Base-by-base conservation (phyloP, 2,888 invertebrate species). In the Pammene aurita region DNA sequence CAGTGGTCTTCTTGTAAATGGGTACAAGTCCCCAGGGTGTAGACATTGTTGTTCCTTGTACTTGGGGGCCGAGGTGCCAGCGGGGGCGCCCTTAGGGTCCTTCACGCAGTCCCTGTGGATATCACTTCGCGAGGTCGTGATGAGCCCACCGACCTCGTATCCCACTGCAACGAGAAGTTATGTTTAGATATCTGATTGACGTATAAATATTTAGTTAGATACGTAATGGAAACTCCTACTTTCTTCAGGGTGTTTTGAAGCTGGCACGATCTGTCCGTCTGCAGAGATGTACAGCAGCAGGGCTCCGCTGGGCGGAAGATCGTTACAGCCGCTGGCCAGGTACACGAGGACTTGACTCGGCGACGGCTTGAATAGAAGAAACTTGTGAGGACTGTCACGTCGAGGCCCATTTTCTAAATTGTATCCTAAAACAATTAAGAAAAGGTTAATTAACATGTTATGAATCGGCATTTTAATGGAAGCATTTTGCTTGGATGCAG, bases 331-430 rank as follows among this genome's bases (percentile, higher is more conserved):
- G 81, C 95, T 97, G 70, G 97, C 96, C 78, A 99, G 94, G 90
- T 98, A 98, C 73, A 98, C 97, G 86, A 98, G 94, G 69, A 98
- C 95, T 92, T 98, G 98, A 86, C 96, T 97, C 79, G 98, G 96
- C 62, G 98, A 97, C 68, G 99, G 99, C 88, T 98, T 98, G 93
- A 97, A 99, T 77, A 99, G 94, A 78, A 99, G 94, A 93, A 98
- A 98, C 92, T 99, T 99, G 93, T 98, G 98, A 52, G 98, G 98
- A 93, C 98, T 99, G 2, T 80, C 79, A 7, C 69, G 68, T n/a
- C 73, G 72, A 6, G 71, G 77, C 0, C 75, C 75, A 18, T 77
- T 75, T 26, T 79, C 77, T 58, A 78, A 55, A 56, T 74, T 76
- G 67, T 78, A 77, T 64, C 75, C 75, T 81, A 73, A 61, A 78